phyloP scores from a whole-genome alignment of 2,113 vertebrate species.

The Euleptes europaea region DNA sequence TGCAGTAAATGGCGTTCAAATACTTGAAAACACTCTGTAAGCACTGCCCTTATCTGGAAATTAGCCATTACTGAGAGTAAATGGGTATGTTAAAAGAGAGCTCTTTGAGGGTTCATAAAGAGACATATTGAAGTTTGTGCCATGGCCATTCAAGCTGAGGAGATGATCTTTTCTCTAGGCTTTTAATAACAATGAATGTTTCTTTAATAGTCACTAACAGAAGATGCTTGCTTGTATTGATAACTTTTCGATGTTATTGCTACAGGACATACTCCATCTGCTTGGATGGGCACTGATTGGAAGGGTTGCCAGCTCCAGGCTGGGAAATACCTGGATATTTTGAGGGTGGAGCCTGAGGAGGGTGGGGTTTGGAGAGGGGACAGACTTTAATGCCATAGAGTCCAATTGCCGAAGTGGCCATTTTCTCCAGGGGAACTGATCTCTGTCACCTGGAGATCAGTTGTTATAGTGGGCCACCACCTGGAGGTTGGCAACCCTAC shows the following conservation, averaged over 20 bases:
- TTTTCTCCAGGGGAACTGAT: too few relatives aligned
- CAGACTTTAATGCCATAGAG: too few relatives aligned
- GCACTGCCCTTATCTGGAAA: constrained; percentile 10
- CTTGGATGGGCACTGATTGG: not conserved
- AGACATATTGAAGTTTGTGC: not conserved
- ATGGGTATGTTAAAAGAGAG: not conserved
- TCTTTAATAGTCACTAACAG: not conserved
- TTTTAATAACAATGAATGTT: not conserved
- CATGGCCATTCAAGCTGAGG: not conserved
- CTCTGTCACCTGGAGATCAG: too few relatives aligned
- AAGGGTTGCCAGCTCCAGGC: too few relatives aligned
- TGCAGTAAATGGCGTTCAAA: not conserved
- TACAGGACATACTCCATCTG: not conserved
- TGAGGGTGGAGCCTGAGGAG: too few relatives aligned
- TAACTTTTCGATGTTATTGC: not conserved
- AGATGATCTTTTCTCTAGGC: not conserved
- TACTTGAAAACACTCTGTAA: not conserved
- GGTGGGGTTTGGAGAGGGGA: too few relatives aligned
- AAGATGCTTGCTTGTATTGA: not conserved
- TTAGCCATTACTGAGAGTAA: constrained; percentile 4
- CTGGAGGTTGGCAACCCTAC: too few relatives aligned
- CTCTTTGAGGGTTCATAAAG: not conserved
- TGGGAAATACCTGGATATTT: too few relatives aligned
- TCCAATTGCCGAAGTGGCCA: too few relatives aligned
- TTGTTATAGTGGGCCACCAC: too few relatives aligned